These are phyloP conservation scores for Myodes glareolus DNA, from an alignment of 2,113 vertebrate genomes.

Conservation along the genomic window DNA sequence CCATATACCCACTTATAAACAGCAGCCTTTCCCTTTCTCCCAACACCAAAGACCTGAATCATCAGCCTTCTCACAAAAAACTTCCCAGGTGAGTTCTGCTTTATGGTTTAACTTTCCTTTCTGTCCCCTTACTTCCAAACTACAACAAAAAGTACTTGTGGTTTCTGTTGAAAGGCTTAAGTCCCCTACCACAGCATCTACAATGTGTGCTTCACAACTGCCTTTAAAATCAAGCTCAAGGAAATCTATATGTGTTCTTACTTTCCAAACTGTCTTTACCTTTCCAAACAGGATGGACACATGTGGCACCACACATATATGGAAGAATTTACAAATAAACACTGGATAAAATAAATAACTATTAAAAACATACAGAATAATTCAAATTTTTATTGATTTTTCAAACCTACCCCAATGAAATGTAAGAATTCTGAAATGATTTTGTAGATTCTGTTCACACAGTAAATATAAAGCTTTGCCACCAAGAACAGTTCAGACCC, in stretches of 20 bases:
- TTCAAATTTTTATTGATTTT: background rate
- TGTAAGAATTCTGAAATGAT: background rate
- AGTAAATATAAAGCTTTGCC: background rate
- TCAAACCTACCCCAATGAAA: background rate
- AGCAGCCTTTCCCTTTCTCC: no score
- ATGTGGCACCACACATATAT: no score
- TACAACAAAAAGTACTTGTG: background rate
- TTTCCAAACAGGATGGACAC: background rate
- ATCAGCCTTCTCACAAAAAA: no score
- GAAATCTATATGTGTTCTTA: background rate
- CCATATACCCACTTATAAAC: no score
- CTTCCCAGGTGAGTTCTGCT: no score
- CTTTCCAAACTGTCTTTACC: background rate
- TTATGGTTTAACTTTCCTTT: no score
- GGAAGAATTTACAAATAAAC: background rate
- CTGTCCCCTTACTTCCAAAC: no score
- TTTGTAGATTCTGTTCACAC: background rate
- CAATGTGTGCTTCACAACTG: fast-evolving
- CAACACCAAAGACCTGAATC: no score
- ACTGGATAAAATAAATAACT: background rate
- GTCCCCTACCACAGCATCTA: background rate
- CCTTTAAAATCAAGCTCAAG: background rate
- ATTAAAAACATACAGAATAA: background rate
- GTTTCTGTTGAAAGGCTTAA: background rate
- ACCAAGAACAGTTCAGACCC: background rate